A percentile compares a stretch with the other conserved stretches of the same genome.
These are phyloP conservation scores for Prosopocoilus inquinatus DNA, from an alignment of 2,888 invertebrate species.

Conservation along the genomic window DNA sequence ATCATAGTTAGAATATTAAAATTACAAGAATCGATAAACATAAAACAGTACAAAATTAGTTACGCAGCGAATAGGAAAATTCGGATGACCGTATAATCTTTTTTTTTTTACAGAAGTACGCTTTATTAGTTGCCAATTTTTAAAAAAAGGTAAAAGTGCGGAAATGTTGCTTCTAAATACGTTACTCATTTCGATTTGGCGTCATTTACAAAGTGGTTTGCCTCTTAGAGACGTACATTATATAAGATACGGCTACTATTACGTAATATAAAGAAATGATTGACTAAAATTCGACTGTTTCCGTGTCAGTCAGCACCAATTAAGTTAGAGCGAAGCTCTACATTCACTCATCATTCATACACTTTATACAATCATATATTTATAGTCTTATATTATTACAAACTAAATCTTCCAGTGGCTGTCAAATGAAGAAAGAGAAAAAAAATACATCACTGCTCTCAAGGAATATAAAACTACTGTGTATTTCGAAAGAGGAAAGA, in stretches of 20 bases:
- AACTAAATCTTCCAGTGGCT: slow-evolving; percentile 51
- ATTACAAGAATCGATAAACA: slow-evolving; percentile 35
- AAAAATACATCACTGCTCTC: too few relatives aligned
- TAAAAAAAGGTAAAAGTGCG: not conserved
- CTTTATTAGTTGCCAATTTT: slow-evolving; percentile 20
- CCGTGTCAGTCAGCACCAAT: slow-evolving; percentile 51
- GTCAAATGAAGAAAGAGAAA: slow-evolving; percentile 21
- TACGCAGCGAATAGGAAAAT: slow-evolving; percentile 31
- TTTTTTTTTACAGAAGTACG: slow-evolving; percentile 23
- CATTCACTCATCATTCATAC: slow-evolving; percentile 42
- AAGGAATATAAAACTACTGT: slow-evolving; percentile 23
- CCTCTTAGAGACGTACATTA: slow-evolving; percentile 41
- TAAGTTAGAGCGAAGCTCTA: slow-evolving; percentile 25
- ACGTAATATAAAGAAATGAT: slow-evolving; percentile 38
- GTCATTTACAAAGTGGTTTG: slow-evolving; percentile 18
- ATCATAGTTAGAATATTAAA: slow-evolving; percentile 43
- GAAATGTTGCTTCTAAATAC: too few relatives aligned
- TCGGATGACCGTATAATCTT: slow-evolving; percentile 21
- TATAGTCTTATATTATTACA: slow-evolving; percentile 43
- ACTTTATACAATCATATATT: slow-evolving; percentile 50
- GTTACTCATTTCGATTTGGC: slow-evolving; percentile 10
- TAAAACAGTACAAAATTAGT: slow-evolving; percentile 41
- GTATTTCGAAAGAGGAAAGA: slow-evolving; percentile 31
- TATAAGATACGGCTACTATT: slow-evolving; percentile 17
- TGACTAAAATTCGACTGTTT: slow-evolving; percentile 50